Evolutionary conservation across 2,113 vertebrate genomes (phyloP), one percentile per base, ranked within the genome.

Genomic region (Catharus bicknelli): DNA sequence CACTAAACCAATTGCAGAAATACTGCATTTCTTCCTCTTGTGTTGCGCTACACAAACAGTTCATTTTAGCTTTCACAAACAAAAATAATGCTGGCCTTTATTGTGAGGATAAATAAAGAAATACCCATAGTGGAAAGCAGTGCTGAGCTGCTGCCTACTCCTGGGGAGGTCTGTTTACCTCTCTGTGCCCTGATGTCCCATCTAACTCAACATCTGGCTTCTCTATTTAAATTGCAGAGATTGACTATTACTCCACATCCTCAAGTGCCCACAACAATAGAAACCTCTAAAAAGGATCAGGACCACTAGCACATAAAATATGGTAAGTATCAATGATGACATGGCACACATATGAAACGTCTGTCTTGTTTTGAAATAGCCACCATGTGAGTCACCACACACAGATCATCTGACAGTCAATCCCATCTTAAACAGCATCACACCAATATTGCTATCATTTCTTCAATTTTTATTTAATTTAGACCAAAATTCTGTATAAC

Each of bases 271-370:
- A 74, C 93, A 92, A 86, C 48, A 92, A 75, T 48, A 45, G 43
- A 72, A 94, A 89, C 53, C 40, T 90, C 89, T 87, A 81, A 83
- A 62, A n/a, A 82, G 50, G 68, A 63, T 83, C 77, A 81, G 86
- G 91, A 19, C 40, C 57, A 67, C 45, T 43, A 75, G 43, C 25
- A 61, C 13, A 61, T 26, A 38, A 70, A 79, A 27, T 73, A 58
- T 8, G 76, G 36, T 58, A 67, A 83, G 43, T 36, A 90, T 36
- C 23, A 89, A 45, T 26, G 40, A 36, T 30, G 53, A 32, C 53
- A 69, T 57, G 57, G 45, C 25, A 55, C 36, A 40, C 13, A 42
- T 13, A 70, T 7, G 22, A 75, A 81, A 64, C 0, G 3, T 59
- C 9, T 32, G 61, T 26, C 53, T 87, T 76, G 36, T 75, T 86